phyloP scores from a whole-genome alignment of 2,113 vertebrate genomes.

The Bufo gargarizans region DNA sequence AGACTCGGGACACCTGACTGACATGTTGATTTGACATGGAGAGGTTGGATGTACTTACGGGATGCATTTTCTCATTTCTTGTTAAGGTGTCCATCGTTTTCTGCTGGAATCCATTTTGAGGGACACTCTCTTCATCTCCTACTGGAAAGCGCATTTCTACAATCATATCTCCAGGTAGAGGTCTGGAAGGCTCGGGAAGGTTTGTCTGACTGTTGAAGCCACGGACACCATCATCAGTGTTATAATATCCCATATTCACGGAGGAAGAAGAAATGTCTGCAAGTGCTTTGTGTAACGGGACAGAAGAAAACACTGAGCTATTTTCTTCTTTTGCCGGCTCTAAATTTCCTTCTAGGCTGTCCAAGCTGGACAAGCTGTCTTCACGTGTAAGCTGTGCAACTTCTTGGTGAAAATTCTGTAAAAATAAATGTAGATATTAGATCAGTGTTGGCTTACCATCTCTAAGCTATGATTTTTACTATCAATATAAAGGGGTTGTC shows the following conservation, averaged over 20 bases:
- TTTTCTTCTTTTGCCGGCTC: conserved; percentile 67
- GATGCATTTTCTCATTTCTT: conserved; percentile 50
- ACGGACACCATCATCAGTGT: conserved; percentile 71
- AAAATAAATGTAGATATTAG: conserved; percentile 56
- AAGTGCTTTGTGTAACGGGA: conserved; percentile 61
- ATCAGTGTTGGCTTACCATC: background rate
- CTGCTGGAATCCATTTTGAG: conserved; percentile 54
- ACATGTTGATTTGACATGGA: conserved; percentile 59
- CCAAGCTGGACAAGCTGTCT: conserved; percentile 83
- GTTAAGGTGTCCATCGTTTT: conserved; percentile 30
- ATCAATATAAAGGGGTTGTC: background rate
- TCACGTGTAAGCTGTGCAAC: conserved; percentile 73
- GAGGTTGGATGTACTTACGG: conserved; percentile 42
- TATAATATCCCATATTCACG: conserved; percentile 63
- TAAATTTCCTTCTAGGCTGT: conserved; percentile 85
- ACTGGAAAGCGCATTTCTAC: conserved; percentile 58
- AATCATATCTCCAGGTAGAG: conserved; percentile 65
- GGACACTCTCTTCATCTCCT: conserved; percentile 62
- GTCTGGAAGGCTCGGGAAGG: conserved; percentile 61
- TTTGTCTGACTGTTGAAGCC: conserved; percentile 64
- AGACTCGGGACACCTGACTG: conserved; percentile 45
- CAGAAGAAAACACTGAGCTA: conserved; percentile 62
- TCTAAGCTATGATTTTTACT: background rate
- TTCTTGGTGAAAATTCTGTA: conserved; percentile 79
- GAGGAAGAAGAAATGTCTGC: conserved; percentile 61